These are phyloP conservation scores for Solea senegalensis DNA, from an alignment of 2,113 vertebrate genomes.

Conservation along the genomic window DNA sequence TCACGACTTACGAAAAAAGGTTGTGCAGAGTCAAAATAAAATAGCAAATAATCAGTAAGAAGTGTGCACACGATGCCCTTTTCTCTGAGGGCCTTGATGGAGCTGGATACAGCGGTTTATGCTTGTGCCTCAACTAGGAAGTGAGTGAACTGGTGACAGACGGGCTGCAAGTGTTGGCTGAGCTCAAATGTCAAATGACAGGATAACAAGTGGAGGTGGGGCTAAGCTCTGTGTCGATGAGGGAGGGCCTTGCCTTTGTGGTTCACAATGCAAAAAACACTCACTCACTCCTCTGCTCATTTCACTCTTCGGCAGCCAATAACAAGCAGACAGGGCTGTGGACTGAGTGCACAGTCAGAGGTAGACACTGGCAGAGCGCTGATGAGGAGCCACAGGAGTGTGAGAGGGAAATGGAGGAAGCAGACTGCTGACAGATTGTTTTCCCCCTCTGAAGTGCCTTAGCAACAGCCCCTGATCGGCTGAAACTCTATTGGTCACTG, in stretches of 20 bases:
- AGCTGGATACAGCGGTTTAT: neutral
- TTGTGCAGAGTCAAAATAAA: no score
- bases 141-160: slow-evolving; percentile 46
- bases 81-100: neutral
- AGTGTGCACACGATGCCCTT: no score
- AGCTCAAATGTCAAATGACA: slow-evolving; percentile 73
- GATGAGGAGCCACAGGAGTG: slow-evolving; percentile 21
- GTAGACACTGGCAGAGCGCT: slow-evolving; percentile 5
- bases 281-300: slow-evolving; percentile 37
- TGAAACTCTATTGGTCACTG: slow-evolving; percentile 72
- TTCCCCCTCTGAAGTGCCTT: slow-evolving; percentile 66
- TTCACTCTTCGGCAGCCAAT: slow-evolving; percentile 35
- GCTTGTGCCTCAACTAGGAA: neutral
- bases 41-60: no score
- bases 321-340: slow-evolving; percentile 9
- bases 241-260: slow-evolving; percentile 66
- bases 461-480: slow-evolving; percentile 78
- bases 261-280: slow-evolving; percentile 48
- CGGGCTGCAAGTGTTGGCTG: slow-evolving; percentile 34
- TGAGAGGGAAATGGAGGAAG: slow-evolving; percentile 55
- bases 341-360: slow-evolving; percentile 9
- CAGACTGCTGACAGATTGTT: slow-evolving; percentile 47
- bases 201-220: slow-evolving; percentile 56
- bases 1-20: no score
- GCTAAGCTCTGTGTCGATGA: slow-evolving; percentile 28